These are phyloP conservation scores for Zaprionus africanus DNA, from an alignment of 1,140 invertebrate species.

Conservation along the genomic window DNA sequence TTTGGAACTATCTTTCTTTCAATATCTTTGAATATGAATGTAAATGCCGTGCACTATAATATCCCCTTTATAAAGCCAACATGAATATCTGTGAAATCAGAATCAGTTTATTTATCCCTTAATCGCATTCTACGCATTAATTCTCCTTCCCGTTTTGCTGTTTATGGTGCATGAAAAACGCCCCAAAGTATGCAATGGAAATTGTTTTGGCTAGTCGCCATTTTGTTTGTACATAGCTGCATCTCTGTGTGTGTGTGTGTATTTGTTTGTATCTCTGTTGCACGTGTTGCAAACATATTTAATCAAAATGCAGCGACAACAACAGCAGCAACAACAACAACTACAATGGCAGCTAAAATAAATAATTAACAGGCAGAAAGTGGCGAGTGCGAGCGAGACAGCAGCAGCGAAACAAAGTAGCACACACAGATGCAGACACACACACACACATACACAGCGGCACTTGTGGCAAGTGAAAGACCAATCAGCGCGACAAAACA, in stretches of 20 bases:
- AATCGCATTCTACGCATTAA: too few relatives aligned
- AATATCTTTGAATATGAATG: too few relatives aligned
- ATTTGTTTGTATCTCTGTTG: constrained; percentile 7
- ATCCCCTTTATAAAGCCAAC: too few relatives aligned
- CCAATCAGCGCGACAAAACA: constrained; percentile 81
- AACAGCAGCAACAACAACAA: constrained; percentile 27
- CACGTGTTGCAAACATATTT: constrained; percentile 57
- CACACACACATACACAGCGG: constrained; percentile 34
- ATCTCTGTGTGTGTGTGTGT: neutral
- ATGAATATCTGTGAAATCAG: too few relatives aligned
- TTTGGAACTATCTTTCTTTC: too few relatives aligned
- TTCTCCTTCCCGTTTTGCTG: neutral
- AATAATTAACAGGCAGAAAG: constrained; percentile 70
- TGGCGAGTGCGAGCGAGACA: constrained; percentile 44
- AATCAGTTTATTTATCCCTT: too few relatives aligned
- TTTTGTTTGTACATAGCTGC: constrained; percentile 16
- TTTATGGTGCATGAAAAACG: neutral
- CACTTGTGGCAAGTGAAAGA: constrained; percentile 68
- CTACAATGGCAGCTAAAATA: constrained; percentile 57
- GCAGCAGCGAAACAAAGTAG: constrained; percentile 32
- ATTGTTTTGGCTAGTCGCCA: constrained; percentile 20
- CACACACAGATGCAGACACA: neutral
- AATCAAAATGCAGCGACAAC: constrained; percentile 60
- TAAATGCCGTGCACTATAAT: too few relatives aligned
- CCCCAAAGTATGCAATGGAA: constrained; percentile 37